Evolutionary conservation across 2,888 invertebrate genomes (phyloP), one percentile per base, ranked within the genome.

Genomic region (Hyalella azteca): DNA sequence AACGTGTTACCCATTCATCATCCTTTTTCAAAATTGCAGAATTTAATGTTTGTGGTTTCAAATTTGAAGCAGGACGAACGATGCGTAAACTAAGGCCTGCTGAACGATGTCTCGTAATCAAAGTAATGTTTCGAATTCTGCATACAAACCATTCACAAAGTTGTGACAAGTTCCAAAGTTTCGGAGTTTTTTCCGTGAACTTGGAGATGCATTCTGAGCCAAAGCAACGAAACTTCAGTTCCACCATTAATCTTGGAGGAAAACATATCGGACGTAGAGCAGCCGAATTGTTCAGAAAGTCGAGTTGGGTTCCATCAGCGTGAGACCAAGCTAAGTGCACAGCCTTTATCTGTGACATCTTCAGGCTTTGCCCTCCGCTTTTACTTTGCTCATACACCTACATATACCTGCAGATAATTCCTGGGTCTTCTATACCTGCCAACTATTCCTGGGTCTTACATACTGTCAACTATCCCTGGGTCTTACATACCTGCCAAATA

Each of bases 131-230:
- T n/a, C n/a, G n/a, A n/a, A n/a, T n/a, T 29, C 54, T 54, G 26
- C 9, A 13, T 22, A 29, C 26, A 29, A 54, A 26, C 29, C 22
- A 29, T 22, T 11, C 22, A 29, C 29, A 26, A 54, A 54, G 54
- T 54, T 54, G 54, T 26, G 29, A 26, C 54, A 54, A 54, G 54
- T 54, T 54, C 29, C 54, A 54, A 54, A 54, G 54, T 54, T 26
- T 22, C 26, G 26, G 29, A 54, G 26, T 54, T 54, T 50, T 54
- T 54, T 7, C 54, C 13, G 29, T 54, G 26, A 54, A 54, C 26
- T 54, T 54, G 54, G 22, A 29, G 29, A 54, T 54, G 54, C 54
- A 54, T 54, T n/a, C 54, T 26, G 26, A 54, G 54, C 29, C 26
- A 54, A 29, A 26, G 26, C n/a, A 50, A 45, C 7, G 7, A 54